phyloP scores from a whole-genome alignment of 2,797 vertebrate genomes.

The Scolopax rusticola region DNA sequence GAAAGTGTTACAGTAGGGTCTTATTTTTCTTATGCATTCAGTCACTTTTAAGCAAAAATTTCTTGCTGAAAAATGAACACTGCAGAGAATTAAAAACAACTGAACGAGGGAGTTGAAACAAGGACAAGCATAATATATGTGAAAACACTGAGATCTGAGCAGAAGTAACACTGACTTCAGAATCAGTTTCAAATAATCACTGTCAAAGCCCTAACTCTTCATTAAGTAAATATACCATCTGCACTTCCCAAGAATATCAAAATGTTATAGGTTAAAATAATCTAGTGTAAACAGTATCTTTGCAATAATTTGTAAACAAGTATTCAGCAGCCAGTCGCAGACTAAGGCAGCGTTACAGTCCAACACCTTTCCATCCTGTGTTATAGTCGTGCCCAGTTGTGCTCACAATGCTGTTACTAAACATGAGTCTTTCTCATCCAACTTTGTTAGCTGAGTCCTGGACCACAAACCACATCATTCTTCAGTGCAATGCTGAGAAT shows the following conservation, averaged over 20 bases:
- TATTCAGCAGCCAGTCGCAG: background rate
- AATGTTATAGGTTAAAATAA: conserved; percentile 62
- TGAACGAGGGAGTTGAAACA: conserved; percentile 7
- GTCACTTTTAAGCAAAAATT: background rate
- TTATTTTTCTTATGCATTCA: background rate
- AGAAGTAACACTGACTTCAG: conserved; percentile 52
- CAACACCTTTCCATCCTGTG: background rate
- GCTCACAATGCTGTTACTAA: background rate
- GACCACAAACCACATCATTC: conserved; percentile 49
- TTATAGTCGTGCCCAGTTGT: background rate
- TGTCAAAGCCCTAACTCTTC: too few relatives aligned
- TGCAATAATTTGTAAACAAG: conserved; percentile 48
- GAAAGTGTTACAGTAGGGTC: background rate
- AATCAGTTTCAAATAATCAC: conserved; percentile 46
- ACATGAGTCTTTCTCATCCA: background rate
- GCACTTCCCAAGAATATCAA: conserved; percentile 60
- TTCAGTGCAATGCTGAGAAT: conserved; percentile 77
- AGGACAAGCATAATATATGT: conserved; percentile 2
- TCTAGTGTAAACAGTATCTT: conserved; percentile 54
- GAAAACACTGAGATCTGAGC: conserved; percentile 22
- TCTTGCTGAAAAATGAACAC: background rate
- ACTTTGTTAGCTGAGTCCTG: conserved; percentile 62
- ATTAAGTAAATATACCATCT: conserved; percentile 58
- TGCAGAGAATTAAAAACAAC: background rate
- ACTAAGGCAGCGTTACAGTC: background rate